A percentile compares a stretch with the other conserved stretches of the same genome.
Conservation (phyloP, 2,113 vertebrate species). For the Pelusios castaneus region DNA sequence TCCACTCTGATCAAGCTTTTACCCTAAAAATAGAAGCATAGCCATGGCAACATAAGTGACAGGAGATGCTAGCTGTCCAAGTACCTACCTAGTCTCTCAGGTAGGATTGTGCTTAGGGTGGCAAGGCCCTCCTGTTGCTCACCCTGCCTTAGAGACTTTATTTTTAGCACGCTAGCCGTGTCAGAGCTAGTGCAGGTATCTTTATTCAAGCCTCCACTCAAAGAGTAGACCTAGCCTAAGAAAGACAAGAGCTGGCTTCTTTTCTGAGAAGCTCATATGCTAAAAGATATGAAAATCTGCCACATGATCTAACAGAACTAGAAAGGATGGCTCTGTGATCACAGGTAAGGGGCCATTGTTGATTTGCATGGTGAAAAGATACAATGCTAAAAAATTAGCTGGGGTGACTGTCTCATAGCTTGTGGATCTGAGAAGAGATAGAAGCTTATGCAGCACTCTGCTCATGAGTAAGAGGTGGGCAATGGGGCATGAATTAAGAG, state of each 20-base stretch:
- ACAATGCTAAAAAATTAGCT: not conserved
- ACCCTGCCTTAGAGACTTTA: not conserved
- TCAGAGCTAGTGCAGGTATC: not conserved
- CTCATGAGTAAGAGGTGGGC: not conserved
- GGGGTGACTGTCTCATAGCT: not conserved
- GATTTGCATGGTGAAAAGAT: not conserved
- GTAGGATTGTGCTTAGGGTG: not conserved
- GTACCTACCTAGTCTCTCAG: not conserved
- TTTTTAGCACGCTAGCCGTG: not conserved
- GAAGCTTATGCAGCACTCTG: not conserved
- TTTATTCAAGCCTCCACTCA: not conserved
- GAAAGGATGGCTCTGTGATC: not conserved
- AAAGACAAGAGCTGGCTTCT: not conserved
- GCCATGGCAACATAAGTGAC: not conserved
- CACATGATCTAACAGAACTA: rapidly evolving
- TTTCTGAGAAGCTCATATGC: not conserved
- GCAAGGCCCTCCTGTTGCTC: not conserved
- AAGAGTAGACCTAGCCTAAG: not conserved
- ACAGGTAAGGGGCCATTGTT: not conserved
- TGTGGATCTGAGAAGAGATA: not conserved
- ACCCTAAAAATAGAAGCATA: not conserved
- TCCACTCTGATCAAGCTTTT: not conserved
- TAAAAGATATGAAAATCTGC: not conserved
- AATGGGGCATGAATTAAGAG: not conserved
- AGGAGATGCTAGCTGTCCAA: not conserved